These are phyloP conservation scores for Isurus oxyrinchus DNA, from an alignment of 2,113 vertebrate species.

Conservation along the genomic window DNA sequence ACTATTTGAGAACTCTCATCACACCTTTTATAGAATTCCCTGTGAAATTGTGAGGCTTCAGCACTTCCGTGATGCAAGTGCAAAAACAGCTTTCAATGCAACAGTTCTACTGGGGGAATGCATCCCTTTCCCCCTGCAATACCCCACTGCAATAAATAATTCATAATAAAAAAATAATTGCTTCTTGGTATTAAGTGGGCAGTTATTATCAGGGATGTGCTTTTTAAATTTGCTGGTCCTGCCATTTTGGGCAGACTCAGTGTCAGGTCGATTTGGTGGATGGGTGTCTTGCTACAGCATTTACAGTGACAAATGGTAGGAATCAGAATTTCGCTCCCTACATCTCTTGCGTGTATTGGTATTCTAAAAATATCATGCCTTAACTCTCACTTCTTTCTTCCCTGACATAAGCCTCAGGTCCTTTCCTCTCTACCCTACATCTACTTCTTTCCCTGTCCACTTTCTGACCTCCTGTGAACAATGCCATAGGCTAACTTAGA, in stretches of 20 bases:
- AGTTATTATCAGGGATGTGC: background rate
- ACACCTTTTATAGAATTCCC: background rate
- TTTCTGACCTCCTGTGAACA: background rate
- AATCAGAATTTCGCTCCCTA: background rate
- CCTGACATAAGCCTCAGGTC: background rate
- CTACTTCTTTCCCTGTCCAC: background rate
- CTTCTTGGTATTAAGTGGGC: background rate
- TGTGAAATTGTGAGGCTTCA: background rate
- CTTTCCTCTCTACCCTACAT: background rate
- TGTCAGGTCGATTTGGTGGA: background rate
- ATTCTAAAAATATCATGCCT: background rate
- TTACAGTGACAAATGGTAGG: background rate
- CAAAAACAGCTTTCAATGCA: background rate
- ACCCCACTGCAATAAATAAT: background rate
- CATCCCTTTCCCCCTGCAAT: background rate
- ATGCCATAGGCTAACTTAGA: background rate
- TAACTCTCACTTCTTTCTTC: background rate
- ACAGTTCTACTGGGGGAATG: background rate
- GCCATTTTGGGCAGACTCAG: background rate
- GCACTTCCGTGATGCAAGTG: background rate
- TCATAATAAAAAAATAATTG: too few relatives aligned
- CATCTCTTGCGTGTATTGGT: background rate
- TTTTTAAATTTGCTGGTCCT: background rate
- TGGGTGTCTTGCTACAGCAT: background rate
- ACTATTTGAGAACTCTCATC: background rate